Evolutionary conservation across 2,888 invertebrate genomes (phyloP).

Genomic region (Anarsia innoxiella): DNA sequence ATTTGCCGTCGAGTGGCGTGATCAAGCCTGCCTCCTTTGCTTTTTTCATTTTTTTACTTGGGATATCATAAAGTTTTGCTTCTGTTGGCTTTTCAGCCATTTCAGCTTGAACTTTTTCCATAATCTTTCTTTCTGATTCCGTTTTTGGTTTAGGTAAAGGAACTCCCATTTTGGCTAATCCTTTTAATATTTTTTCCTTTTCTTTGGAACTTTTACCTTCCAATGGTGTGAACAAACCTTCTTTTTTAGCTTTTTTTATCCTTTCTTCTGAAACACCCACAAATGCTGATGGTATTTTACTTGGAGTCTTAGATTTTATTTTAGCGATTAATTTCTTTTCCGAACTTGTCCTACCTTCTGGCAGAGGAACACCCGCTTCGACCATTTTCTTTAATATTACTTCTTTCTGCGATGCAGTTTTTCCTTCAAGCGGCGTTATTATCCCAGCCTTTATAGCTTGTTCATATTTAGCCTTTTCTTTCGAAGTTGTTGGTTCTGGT

Average conservation of each 20-base stretch:
- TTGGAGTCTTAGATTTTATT: background rate
- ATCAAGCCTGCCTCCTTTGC: constrained; percentile 27
- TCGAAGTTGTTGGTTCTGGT: constrained; percentile 18
- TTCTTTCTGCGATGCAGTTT: constrained; percentile 25
- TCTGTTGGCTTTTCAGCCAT: constrained; percentile 7
- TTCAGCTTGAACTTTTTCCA: constrained; percentile 25
- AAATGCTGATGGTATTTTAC: background rate
- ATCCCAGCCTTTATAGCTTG: constrained; percentile 26
- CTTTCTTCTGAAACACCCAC: constrained; percentile 18
- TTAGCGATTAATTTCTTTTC: constrained; percentile 24
- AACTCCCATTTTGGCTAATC: constrained; percentile 21
- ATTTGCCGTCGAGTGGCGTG: constrained; percentile 27
- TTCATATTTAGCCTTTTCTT: constrained; percentile 22
- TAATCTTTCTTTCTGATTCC: constrained; percentile 24
- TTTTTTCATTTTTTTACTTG: constrained; percentile 22
- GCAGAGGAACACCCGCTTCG: constrained; percentile 16
- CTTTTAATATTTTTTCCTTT: constrained; percentile 30
- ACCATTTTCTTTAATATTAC: constrained; percentile 19
- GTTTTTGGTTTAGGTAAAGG: constrained; percentile 29
- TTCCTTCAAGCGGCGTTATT: constrained; percentile 28
- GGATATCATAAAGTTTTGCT: background rate
- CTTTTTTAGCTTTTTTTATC: constrained; percentile 24
- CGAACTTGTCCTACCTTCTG: constrained; percentile 26
- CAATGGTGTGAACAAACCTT: constrained; percentile 27
- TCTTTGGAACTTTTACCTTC: constrained; percentile 25